phyloP scores from a whole-genome alignment of 2,113 vertebrate species.

The Labeo catla region DNA sequence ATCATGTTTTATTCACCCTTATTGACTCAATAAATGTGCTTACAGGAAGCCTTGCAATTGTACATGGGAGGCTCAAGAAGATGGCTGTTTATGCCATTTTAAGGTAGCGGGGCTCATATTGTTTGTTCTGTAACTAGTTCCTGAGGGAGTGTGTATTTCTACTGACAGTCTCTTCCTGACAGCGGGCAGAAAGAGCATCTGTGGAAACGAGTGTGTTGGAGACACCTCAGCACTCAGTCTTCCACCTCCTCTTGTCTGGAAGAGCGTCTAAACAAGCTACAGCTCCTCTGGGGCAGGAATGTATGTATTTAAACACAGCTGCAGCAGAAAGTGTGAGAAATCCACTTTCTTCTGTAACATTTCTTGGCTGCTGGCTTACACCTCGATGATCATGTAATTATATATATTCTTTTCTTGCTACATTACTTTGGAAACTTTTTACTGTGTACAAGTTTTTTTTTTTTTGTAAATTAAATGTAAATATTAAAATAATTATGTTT shows the following conservation, averaged over 20 bases:
- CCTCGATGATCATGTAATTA: background rate
- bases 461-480: background rate
- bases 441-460: background rate
- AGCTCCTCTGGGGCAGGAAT: constrained; percentile 35
- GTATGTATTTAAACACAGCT: constrained; percentile 22
- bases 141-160: constrained; percentile 45
- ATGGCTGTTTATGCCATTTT: constrained; percentile 41
- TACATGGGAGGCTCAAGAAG: background rate
- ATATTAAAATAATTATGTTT: background rate
- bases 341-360: background rate
- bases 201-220: constrained; percentile 20
- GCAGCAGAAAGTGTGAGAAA: constrained; percentile 12
- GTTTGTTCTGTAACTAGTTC: constrained; percentile 51
- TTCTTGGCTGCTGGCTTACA: background rate
- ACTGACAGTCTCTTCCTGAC: constrained; percentile 43
- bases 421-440: background rate
- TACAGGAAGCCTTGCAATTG: background rate
- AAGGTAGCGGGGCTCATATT: constrained; percentile 38
- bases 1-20: background rate
- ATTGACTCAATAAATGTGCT: constrained; percentile 21
- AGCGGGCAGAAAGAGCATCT: constrained; percentile 40
- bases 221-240: constrained; percentile 37
- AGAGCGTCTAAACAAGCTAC: constrained; percentile 36
- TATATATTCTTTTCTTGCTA: background rate
- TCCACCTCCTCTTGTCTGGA: constrained; percentile 43